These are phyloP conservation scores for Holothuria leucospilota DNA, from an alignment of 53 echinoderm and acorn worm genomes.

Conservation along the genomic window DNA sequence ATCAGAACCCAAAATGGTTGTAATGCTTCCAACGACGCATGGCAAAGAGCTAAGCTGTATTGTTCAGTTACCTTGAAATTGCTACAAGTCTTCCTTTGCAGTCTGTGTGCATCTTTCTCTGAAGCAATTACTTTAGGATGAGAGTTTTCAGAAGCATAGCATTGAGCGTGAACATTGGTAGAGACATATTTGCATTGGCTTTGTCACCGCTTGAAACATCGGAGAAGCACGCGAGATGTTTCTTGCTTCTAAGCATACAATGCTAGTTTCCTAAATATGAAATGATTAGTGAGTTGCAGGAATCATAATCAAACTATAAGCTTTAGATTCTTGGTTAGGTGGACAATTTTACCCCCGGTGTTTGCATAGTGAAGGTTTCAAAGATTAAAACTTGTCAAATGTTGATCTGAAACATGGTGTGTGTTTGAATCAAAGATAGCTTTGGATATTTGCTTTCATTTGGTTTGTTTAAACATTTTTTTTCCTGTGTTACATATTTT, in stretches of 20 bases:
- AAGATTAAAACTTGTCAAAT: too few species aligned
- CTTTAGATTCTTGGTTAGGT: neutral
- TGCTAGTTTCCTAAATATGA: neutral
- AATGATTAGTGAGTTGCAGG: neutral
- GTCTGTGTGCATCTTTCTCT: neutral
- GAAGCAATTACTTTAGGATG: slow-evolving; percentile 35
- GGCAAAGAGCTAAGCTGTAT: neutral
- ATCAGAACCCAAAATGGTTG: too few species aligned
- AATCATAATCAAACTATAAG: neutral
- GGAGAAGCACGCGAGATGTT: neutral
- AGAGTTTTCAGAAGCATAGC: slow-evolving; percentile 21
- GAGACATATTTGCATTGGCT: neutral
- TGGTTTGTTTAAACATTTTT: too few species aligned
- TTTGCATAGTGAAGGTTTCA: too few species aligned
- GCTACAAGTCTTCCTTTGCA: neutral
- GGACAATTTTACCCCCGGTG: neutral
- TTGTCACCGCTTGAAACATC: neutral
- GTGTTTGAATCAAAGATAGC: too few species aligned
- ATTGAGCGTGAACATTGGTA: neutral
- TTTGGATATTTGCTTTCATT: too few species aligned
- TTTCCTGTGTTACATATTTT: too few species aligned
- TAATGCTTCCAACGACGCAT: too few species aligned
- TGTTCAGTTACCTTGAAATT: slow-evolving; percentile 31
- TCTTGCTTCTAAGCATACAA: too few species aligned
- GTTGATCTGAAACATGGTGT: too few species aligned